A percentile compares a stretch with the other conserved stretches of the same genome.
Conservation (phyloP, 2,888 invertebrate species). For the Cheilosia variabilis region DNA sequence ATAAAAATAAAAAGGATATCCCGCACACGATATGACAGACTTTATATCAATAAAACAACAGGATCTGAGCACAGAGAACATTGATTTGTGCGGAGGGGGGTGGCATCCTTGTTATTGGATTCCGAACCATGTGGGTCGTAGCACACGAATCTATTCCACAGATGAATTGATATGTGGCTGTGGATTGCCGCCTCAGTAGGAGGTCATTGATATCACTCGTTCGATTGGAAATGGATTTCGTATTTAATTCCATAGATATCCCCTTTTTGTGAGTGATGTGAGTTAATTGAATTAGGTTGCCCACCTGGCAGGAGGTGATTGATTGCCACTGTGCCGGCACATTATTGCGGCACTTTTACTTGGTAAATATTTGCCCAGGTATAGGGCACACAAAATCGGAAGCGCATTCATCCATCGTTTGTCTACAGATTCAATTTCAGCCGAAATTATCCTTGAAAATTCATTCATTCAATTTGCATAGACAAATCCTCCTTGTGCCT, state of each 20-base stretch:
- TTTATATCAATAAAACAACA: constrained; percentile 70
- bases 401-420: constrained; percentile 11
- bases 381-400: constrained; percentile 28
- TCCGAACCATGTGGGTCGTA: background rate
- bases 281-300: constrained; percentile 73
- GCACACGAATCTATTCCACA: constrained; percentile 42
- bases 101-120: constrained; percentile 37
- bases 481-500: constrained; percentile 35
- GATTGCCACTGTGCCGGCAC: constrained; percentile 58
- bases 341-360: constrained; percentile 56
- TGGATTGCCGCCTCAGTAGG: constrained; percentile 33
- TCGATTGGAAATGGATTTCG: constrained; percentile 17
- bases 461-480: constrained; percentile 67
- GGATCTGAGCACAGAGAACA: constrained; percentile 33
- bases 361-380: constrained; percentile 52
- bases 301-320: constrained; percentile 65
- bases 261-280: constrained; percentile 44
- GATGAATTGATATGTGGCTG: constrained; percentile 53
- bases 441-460: constrained; percentile 67
- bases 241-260: constrained; percentile 62
- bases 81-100: constrained; percentile 22
- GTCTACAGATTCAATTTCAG: constrained; percentile 57
- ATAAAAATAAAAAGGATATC: constrained; percentile 69
- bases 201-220: constrained; percentile 47
- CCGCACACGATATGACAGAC: constrained; percentile 66